Base-by-base conservation (phyloP, 64 coral and sea anemone species). In the Montipora cactus region DNA sequence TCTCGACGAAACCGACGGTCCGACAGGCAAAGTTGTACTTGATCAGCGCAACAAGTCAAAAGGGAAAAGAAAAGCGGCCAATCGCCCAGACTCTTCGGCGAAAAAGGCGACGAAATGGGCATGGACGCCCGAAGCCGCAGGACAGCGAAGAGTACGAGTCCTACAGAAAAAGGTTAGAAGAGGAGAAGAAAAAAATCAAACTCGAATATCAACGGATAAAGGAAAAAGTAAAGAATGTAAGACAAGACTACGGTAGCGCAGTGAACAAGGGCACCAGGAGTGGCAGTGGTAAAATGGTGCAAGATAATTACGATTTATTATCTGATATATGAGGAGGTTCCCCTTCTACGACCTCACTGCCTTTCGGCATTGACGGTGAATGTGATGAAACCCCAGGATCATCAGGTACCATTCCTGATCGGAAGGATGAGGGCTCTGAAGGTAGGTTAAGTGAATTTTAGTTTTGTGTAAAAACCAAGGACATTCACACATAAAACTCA, bases 151-250 rank as follows among this genome's bases (percentile, higher is more conserved):
- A 71, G 67, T 71, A 71, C 19, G 67, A 71, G 67, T 71, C 67
- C n/a, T 71, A 71, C 67, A 71, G 67, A 71, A 71, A 71, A 71
- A 71, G 18, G 67, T 71, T 71, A 28, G 67, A 71, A 71, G 67
- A 71, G 67, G 20, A 71, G 67, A 71, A 71, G 67, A 0, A 71
- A 71, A 71, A 71, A 71, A 25, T 71, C 67, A 71, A 71, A 71
- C 67, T 71, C n/a, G 67, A 0, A 71, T 71, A 71, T 71, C n/a
- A 71, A 71, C 18, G 67, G 67, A 71, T 71, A 71, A 71, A 71
- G 67, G 67, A 71, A 71, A 71, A 71, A 71, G 67, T 71, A 71
- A 71, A 71, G 67, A 71, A 71, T 71, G 67, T 71, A 71, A 71
- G 67, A 71, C 67, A 71, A 71, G 67, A 71, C 67, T 71, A 71